Evolutionary conservation across 2,797 vertebrate species (phyloP), one percentile per base, ranked within the genome.

Genomic region (Poeciliopsis gracilis): DNA sequence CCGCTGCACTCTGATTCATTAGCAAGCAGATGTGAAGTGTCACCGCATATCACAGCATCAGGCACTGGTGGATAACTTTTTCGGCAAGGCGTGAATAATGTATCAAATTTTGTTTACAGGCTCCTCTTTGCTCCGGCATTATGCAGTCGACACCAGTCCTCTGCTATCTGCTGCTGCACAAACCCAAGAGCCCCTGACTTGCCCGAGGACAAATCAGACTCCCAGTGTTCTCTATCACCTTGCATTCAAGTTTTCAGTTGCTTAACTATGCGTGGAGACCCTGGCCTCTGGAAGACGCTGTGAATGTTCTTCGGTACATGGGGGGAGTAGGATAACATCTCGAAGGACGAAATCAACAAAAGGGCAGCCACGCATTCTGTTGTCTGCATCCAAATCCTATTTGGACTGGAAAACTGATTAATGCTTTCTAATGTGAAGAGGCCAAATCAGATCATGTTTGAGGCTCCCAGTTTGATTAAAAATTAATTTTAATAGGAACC

Each of bases 401-500:
- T 91, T 90, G 81, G 80, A 84, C 45, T 80, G 72, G 53, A 77
- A 87, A 92, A 84, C 86, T 91, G 92, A 95, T 94, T 93, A 92
- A 82, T 82, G 77, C 82, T 38, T 88, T 80, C 72, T 84, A 30
- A 71, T 86, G 86, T 78, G 86, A 90, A 89, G 78, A 82, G 85
- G 82, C 88, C 86, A 93, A 95, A 95, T 94, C 91, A 90, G 92
- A 94, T 95, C 94, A 94, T 92, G 88, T 95, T 93, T 93, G 91
- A 90, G 79, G 92, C 90, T 86, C 89, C 82, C 70, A 77, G 82
- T 91, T 92, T 95, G 93, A 95, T 96, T 92, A 91, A 84, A 80
- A 88, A 92, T 93, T 91, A 94, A 95, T 94, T 94, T 90, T 94
- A 93, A 91, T 84, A 89, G 89, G 90, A 87, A 84, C 74, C 59